phyloP scores from a whole-genome alignment of 2,888 invertebrate species.

The Hypsopygia costalis region DNA sequence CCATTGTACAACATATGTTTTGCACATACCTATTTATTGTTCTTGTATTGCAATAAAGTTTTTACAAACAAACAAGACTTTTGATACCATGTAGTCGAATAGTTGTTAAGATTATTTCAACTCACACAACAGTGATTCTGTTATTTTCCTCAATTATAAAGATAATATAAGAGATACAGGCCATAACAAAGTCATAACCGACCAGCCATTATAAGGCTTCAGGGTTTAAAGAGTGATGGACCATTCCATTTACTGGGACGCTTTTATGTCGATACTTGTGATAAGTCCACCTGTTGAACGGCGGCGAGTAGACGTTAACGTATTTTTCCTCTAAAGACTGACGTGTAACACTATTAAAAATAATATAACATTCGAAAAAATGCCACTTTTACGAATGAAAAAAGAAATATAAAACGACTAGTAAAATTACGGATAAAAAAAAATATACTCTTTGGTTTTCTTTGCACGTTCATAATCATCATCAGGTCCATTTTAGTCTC shows the following conservation, averaged over 20 bases:
- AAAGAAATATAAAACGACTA: too few species aligned
- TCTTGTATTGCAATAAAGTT: too few species aligned
- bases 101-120: background rate
- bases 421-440: too few species aligned
- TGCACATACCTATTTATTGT: too few species aligned
- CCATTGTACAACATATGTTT: too few species aligned
- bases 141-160: background rate
- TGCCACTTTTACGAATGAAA: too few species aligned
- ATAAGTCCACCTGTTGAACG: constrained; percentile 9
- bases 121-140: background rate
- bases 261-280: constrained; percentile 9
- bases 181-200: background rate
- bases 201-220: background rate
- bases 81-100: too few species aligned
- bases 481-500: too few species aligned
- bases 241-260: constrained; percentile 4
- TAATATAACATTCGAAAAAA: too few species aligned
- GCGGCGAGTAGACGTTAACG: background rate
- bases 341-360: background rate
- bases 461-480: too few species aligned
- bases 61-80: too few species aligned
- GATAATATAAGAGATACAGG: background rate
- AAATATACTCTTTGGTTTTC: too few species aligned
- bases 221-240: background rate
- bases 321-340: background rate